Base-by-base conservation (phyloP, 1,140 invertebrate species). In the Linepithema humile region DNA sequence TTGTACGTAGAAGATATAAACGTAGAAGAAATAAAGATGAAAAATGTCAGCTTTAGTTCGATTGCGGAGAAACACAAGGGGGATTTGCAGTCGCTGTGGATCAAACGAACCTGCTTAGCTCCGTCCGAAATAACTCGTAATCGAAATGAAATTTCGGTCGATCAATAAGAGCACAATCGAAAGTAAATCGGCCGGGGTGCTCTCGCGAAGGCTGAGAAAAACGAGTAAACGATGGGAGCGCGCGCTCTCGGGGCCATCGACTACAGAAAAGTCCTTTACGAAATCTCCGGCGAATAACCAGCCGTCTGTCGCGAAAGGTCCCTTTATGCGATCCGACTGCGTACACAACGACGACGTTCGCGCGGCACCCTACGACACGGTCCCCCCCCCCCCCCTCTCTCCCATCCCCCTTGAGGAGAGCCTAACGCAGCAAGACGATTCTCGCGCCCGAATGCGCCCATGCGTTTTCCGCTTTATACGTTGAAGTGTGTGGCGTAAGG, bases 381-480 rank as follows among this genome's bases (percentile, higher is more conserved):
- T 35, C 29, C 69, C 59, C 59, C n/a, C 9, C 5, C 69, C 26
- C 26, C 20, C 26, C 45, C 62, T 23, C 15, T 74, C 59, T 26
- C 5, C 5, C 69, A 26, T 32, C 26, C 20, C 43, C 55, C 70
- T n/a, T 77, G 43, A 65, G 32, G 57, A 86, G 83, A 69, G 59
- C 73, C 83, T 69, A 73, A 83, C 82, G 78, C 80, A 50, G 69
- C 84, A 88, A 88, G 88, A 88, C 87, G 88, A 89, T 88, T 88
- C 82, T 75, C 83, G 83, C 53, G 73, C 83, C 53, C 57, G 48
- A 70, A 75, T 89, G 84, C 88, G 84, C 60, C 85, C 87, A 88
- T 89, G 88, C 88, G 87, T 89, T 89, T 84, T 83, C 67, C 62
- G 75, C 50, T 87, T 87, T 86, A 88, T 86, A 73, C 64, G 57